Percentiles rank a stretch among this genome's conserved stretches.
phyloP scores from a whole-genome alignment of 2,888 invertebrate genomes.

The Rhabditoides inermis region DNA sequence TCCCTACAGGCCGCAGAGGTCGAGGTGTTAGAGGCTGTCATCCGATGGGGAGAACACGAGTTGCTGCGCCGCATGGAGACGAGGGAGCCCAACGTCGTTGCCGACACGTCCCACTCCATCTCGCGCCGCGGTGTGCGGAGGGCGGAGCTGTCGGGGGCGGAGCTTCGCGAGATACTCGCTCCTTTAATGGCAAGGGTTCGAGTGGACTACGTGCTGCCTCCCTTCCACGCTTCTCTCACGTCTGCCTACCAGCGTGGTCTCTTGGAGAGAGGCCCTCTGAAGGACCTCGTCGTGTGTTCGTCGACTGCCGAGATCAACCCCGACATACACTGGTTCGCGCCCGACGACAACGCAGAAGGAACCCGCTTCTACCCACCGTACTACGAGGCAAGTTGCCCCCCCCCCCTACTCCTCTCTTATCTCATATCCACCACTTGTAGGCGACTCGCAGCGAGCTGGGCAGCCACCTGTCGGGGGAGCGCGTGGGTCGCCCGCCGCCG shows the following conservation, averaged over 20 bases:
- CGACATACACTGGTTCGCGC: slow-evolving; percentile 29
- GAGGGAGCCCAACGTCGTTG: slow-evolving; percentile 58
- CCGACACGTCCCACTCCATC: slow-evolving; percentile 84
- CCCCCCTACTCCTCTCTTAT: neutral
- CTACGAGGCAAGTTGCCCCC: slow-evolving; percentile 65
- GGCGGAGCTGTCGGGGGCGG: slow-evolving; percentile 68
- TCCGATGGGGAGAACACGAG: slow-evolving; percentile 82
- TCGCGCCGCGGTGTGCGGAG: slow-evolving; percentile 75
- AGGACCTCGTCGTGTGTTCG: slow-evolving; percentile 14
- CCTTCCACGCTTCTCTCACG: slow-evolving; percentile 57
- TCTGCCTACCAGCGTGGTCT: slow-evolving; percentile 21
- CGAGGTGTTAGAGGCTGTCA: slow-evolving; percentile 75
- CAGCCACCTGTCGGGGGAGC: too few relatives aligned
- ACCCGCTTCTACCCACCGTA: slow-evolving; percentile 87
- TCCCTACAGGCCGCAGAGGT: slow-evolving; percentile 60
- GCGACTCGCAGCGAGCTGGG: too few relatives aligned
- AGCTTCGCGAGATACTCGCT: slow-evolving; percentile 53
- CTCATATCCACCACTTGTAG: too few relatives aligned
- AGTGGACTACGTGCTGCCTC: slow-evolving; percentile 80
- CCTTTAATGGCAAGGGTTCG: slow-evolving; percentile 60
- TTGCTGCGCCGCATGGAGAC: slow-evolving; percentile 74
- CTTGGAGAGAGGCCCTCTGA: slow-evolving; percentile 18
- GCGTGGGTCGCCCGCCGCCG: too few relatives aligned
- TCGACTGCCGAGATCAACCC: slow-evolving; percentile 25
- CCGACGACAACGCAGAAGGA: slow-evolving; percentile 51